phyloP scores from a whole-genome alignment of 2,797 vertebrate species.

The Parambassis ranga region DNA sequence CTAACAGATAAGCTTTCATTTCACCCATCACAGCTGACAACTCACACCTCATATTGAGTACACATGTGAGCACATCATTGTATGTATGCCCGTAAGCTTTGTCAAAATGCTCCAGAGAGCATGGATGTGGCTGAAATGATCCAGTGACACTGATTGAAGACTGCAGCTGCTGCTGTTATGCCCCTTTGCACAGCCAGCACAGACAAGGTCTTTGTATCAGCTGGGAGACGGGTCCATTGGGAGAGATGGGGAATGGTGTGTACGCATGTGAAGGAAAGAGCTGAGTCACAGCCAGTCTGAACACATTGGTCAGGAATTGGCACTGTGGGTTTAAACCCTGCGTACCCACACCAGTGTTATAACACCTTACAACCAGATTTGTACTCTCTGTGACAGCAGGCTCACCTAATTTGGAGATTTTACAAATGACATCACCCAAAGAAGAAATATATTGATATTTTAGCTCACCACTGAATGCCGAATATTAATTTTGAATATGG shows the following conservation, averaged over 20 bases:
- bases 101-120: neutral
- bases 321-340: neutral
- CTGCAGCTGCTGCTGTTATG: conserved; percentile 29
- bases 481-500: no score
- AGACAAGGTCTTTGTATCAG: conserved; percentile 7
- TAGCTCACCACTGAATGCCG: no score
- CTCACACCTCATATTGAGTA: neutral
- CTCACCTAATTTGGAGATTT: neutral
- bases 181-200: neutral
- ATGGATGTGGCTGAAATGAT: neutral
- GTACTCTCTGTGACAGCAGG: neutral
- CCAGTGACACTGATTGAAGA: neutral
- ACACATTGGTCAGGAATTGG: neutral
- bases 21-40: neutral
- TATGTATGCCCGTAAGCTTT: neutral
- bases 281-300: conserved; percentile 23
- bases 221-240: conserved; percentile 18
- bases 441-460: no score
- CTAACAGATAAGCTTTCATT: no score
- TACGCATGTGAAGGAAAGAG: conserved; percentile 10
- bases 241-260: neutral
- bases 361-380: neutral
- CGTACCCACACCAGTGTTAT: neutral
- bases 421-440: no score
- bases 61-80: neutral